Evolutionary conservation across 2,113 vertebrate species (phyloP), one percentile per base, ranked within the genome.

Genomic region (Strigops habroptila): DNA sequence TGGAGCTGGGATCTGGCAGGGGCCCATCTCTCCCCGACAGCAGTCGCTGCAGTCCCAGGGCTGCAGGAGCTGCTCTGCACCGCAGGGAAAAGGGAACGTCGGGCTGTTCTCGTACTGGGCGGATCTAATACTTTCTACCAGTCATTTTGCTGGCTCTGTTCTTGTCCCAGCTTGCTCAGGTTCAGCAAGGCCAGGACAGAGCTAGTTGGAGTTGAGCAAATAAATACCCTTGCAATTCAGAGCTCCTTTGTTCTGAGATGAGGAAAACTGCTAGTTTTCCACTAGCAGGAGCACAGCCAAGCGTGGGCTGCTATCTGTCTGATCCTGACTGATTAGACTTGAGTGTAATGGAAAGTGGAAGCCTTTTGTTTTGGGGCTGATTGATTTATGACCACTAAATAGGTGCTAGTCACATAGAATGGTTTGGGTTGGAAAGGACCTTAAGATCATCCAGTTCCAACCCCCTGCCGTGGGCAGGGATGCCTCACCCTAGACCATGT

Each of bases 31-130:
- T 12, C 62, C 24, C 70, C 17, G 4, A 13, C 84, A 82, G 86
- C 81, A 75, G 77, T 18, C 41, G 5, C 83, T 49, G 80, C 70
- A 13, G 2, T 43, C 18, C 52, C 80, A 18, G 68, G 33, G 79
- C 91, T 73, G 69, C 4, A 35, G 15, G 27, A 49, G 14, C 73
- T 8, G 31, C 64, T 64, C 17, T 4, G 18, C 44, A 17, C 49
- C 12, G 73, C 41, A 5, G 69, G 64, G 67, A 21, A 6, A 63
- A 18, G 49, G 87, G 59, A 89, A 74, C 4, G 41, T 16, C 8
- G 2, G 46, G 60, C 44, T 19, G n/a, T 18, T 15, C 68, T 35
- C 63, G 3, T 9, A 0, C 0, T 5, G 82, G 52, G 79, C 2
- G 7, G 39, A 60, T 28, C 35, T 9, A 13, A 19, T 37, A 2